Evolutionary conservation across 1,140 invertebrate species (phyloP).

Genomic region (Probaryconus sp.): DNA sequence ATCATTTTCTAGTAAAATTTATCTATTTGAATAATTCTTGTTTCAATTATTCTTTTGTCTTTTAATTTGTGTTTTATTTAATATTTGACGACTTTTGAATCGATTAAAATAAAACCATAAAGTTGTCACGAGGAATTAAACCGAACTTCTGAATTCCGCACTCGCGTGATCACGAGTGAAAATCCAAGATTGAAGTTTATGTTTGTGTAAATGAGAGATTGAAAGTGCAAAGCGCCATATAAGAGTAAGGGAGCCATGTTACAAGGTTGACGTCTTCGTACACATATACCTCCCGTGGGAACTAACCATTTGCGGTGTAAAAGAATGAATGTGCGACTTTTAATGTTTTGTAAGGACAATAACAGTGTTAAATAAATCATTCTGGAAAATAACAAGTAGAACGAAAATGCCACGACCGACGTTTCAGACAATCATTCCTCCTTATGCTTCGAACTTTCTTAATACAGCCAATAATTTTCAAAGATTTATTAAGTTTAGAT

Average conservation of each 20-base stretch:
- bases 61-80: too few relatives aligned
- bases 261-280: conserved; percentile 61
- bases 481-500: too few relatives aligned
- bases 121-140: too few relatives aligned
- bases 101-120: too few relatives aligned
- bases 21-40: too few relatives aligned
- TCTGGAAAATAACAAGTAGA: conserved; percentile 35
- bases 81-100: too few relatives aligned
- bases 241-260: conserved; percentile 61
- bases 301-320: conserved; percentile 54
- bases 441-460: too few relatives aligned
- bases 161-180: conserved; percentile 47
- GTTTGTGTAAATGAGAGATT: conserved; percentile 55
- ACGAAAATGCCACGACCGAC: conserved; percentile 14
- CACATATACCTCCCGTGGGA: conserved; percentile 53
- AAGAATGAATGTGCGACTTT: conserved; percentile 50
- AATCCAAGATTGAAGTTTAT: conserved; percentile 45
- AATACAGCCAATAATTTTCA: too few relatives aligned
- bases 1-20: too few relatives aligned
- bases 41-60: too few relatives aligned
- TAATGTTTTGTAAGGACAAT: conserved; percentile 47
- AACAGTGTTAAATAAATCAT: conserved; percentile 50
- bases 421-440: too few relatives aligned
- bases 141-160: conserved; percentile 33
- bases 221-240: conserved; percentile 61